phyloP scores from a whole-genome alignment of 2,797 vertebrate genomes.

The Mormyrus hasselquistii region DNA sequence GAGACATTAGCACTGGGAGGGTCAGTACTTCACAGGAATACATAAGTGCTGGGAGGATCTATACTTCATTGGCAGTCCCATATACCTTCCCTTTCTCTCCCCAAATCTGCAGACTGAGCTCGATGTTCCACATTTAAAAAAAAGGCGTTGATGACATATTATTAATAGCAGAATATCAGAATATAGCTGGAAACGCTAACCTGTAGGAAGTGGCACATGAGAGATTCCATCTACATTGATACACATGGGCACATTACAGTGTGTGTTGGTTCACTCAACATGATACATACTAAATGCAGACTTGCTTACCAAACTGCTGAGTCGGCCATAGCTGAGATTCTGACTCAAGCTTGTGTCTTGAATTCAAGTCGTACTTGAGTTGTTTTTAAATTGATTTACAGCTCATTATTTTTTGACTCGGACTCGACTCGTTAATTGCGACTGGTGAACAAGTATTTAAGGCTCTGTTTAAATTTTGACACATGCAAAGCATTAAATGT shows the following conservation, averaged over 20 bases:
- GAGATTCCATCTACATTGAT: too few relatives aligned
- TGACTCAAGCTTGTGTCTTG: not conserved
- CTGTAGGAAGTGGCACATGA: constrained; percentile 11
- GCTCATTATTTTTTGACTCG: too few relatives aligned
- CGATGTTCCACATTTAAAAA: constrained; percentile 6
- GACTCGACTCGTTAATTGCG: too few relatives aligned
- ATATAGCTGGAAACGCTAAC: constrained; percentile 16
- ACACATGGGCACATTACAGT: too few relatives aligned
- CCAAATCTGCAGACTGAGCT: constrained; percentile 23
- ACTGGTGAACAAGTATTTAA: too few relatives aligned
- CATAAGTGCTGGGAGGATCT: constrained; percentile 30
- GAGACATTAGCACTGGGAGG: not conserved
- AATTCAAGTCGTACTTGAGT: not conserved
- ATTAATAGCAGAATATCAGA: constrained; percentile 11
- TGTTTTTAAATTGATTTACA: too few relatives aligned
- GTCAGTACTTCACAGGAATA: constrained; percentile 32
- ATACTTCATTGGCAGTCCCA: constrained; percentile 10
- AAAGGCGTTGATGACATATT: not conserved
- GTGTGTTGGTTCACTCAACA: too few relatives aligned
- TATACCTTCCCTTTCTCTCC: constrained; percentile 25
- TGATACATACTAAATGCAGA: too few relatives aligned
- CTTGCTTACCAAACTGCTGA: too few relatives aligned
- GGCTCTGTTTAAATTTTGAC: too few relatives aligned
- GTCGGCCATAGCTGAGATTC: not conserved
- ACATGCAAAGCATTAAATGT: too few relatives aligned